phyloP scores from a whole-genome alignment of 2,113 vertebrate genomes.

The Pithys albifrons region DNA sequence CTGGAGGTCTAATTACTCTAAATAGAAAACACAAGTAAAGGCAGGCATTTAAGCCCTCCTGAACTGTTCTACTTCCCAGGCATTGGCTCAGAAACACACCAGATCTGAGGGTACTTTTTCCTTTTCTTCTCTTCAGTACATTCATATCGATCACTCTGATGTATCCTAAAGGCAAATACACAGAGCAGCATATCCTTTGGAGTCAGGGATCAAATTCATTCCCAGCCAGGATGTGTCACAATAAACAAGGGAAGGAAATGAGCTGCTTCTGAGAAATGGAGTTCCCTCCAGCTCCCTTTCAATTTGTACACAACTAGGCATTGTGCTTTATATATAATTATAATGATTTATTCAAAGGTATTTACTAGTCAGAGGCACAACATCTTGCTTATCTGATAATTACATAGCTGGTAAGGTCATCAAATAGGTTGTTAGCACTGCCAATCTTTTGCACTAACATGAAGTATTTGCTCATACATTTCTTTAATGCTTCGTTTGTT shows the following conservation, averaged over 20 bases:
- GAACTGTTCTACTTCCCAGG: not conserved
- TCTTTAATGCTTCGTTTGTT: slow-evolving; percentile 5
- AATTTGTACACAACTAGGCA: slow-evolving; percentile 17
- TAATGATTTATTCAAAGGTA: slow-evolving; percentile 55
- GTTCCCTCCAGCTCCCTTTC: slow-evolving; percentile 21
- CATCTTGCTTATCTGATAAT: slow-evolving; percentile 43
- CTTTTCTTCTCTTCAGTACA: not conserved
- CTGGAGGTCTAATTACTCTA: not conserved
- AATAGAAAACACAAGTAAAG: slow-evolving; percentile 30
- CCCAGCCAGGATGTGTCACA: slow-evolving; percentile 1
- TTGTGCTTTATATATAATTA: slow-evolving; percentile 45
- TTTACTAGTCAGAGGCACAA: slow-evolving; percentile 25
- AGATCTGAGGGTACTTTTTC: not conserved
- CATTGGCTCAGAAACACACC: not conserved
- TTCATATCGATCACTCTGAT: not conserved
- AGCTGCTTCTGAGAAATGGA: slow-evolving; percentile 39
- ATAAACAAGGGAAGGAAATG: slow-evolving; percentile 53
- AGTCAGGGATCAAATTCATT: slow-evolving; percentile 36
- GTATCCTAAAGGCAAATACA: not conserved
- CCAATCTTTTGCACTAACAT: not conserved
- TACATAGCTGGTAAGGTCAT: slow-evolving; percentile 4
- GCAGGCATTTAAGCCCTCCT: slow-evolving; percentile 17
- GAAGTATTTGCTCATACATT: not conserved
- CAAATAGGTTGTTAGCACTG: not conserved
- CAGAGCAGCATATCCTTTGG: not conserved